Evolutionary conservation across 2,797 vertebrate species (phyloP), one percentile per base, ranked within the genome.

Genomic region (Prionace glauca): DNA sequence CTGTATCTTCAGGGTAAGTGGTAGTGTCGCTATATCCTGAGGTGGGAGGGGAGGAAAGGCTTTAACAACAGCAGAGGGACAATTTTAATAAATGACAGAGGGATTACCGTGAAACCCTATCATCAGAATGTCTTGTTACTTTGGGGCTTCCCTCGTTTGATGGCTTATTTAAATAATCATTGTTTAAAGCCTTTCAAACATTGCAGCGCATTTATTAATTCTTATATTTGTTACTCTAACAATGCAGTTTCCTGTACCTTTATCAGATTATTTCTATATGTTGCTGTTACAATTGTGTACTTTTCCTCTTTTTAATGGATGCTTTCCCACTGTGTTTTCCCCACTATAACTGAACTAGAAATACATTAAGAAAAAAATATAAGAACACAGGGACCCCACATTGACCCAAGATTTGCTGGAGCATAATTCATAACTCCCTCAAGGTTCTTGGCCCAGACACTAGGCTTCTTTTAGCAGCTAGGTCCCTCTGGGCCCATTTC

Each of bases 1-100:
- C 14, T 99, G 99, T 96, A 99, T 99, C 97, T 99, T 99, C 97
- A 98, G 99, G 97, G 99, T 99, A 96, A 98, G 98, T 97, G 18
- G 96, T 50, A 36, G 62, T 20, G 32, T 62, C 16, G 56, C 60
- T 90, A 16, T 90, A 7, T 32, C 56, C 87, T 92, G 62, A 69
- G 65, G 62, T 65, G 62, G n/a, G 62, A 36, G 87, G 56, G 56
- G 56, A n/a, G 65, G 56, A 20, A 84, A 84, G 18, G 7, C 0
- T 45, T 84, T 84, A 84, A 84, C 41, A 45, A 84, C 7, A 41
- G 50, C 62, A 92, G 32, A 32, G 12, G 29, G 67, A 69, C 67
- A 69, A 69, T 18, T 69, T 69, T 20, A 69, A 92, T 26, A 60
- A n/a, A 24, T 2, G 36, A 2, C 62, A 69, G 90, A 69, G 90